Evolutionary conservation across 2,888 invertebrate species (phyloP).

Genomic region (Cremastinae sp.): DNA sequence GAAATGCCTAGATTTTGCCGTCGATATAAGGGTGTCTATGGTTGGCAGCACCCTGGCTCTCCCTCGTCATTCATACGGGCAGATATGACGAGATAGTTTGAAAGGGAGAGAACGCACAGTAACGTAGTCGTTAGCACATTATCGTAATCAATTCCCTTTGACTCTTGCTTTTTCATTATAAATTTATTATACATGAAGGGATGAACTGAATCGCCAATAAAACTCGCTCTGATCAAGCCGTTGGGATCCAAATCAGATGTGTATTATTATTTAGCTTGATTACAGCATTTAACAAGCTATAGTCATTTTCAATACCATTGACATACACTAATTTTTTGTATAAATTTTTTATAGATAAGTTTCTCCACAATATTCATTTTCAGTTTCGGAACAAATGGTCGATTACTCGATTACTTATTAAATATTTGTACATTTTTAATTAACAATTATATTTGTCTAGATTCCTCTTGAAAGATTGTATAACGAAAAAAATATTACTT

Average conservation of each 20-base stretch:
- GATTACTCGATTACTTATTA: too few species aligned
- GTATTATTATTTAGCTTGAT: slow-evolving; percentile 13
- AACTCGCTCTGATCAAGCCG: slow-evolving; percentile 49
- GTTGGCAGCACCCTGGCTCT: slow-evolving; percentile 4
- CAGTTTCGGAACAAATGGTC: too few species aligned
- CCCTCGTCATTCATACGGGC: slow-evolving; percentile 29
- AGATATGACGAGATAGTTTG: slow-evolving; percentile 36
- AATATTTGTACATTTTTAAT: too few species aligned
- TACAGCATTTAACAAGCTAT: slow-evolving; percentile 36
- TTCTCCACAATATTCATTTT: too few species aligned
- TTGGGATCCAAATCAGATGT: slow-evolving; percentile 20
- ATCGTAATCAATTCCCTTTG: slow-evolving; percentile 59
- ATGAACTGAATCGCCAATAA: slow-evolving; percentile 25
- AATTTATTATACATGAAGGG: slow-evolving; percentile 20
- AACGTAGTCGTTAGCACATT: slow-evolving; percentile 56
- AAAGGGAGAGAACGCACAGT: slow-evolving; percentile 16
- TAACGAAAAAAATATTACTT: too few species aligned
- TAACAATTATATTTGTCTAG: too few species aligned
- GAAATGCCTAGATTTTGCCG: slow-evolving; percentile 12
- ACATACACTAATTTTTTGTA: too few species aligned
- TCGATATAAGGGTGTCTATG: slow-evolving; percentile 30
- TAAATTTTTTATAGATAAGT: too few species aligned
- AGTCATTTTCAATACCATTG: background rate
- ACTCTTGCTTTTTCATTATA: slow-evolving; percentile 42
- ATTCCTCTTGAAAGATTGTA: too few species aligned